phyloP scores from a whole-genome alignment of 1,140 invertebrate genomes.

The Danaus melanippus region DNA sequence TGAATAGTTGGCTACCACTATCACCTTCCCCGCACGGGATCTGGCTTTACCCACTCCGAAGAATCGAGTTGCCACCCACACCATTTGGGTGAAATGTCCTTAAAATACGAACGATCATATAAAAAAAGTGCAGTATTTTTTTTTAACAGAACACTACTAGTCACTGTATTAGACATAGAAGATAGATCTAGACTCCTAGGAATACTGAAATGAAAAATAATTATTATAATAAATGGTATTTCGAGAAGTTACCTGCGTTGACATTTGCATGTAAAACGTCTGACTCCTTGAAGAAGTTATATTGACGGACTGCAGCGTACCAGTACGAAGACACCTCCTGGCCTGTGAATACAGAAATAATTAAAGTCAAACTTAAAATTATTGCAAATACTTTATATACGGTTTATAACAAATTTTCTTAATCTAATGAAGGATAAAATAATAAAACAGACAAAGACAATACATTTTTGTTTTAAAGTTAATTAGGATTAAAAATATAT shows the following conservation, averaged over 20 bases:
- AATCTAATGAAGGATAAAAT: no score
- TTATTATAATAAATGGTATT: not conserved
- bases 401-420: no score
- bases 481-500: no score
- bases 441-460: no score
- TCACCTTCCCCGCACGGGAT: conserved; percentile 80
- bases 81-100: conserved; percentile 94
- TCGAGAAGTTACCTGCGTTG: conserved; percentile 76
- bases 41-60: conserved; percentile 89
- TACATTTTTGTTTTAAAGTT: no score
- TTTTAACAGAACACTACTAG: no score
- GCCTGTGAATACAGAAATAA: conserved; percentile 62
- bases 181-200: no score
- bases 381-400: no score
- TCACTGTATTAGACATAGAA: no score
- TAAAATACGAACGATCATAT: conserved; percentile 7
- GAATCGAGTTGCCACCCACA: conserved; percentile 85
- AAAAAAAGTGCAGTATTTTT: no score
- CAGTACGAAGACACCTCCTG: conserved; percentile 89
- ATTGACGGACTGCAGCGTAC: conserved; percentile 86
- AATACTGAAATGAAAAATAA: no score
- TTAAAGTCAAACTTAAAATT: no score
- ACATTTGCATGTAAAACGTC: conserved; percentile 83
- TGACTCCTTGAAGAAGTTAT: conserved; percentile 82
- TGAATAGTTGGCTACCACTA: conserved; percentile 87